Conservation (phyloP, 2,888 invertebrate genomes). For the Polia nebulosa region DNA sequence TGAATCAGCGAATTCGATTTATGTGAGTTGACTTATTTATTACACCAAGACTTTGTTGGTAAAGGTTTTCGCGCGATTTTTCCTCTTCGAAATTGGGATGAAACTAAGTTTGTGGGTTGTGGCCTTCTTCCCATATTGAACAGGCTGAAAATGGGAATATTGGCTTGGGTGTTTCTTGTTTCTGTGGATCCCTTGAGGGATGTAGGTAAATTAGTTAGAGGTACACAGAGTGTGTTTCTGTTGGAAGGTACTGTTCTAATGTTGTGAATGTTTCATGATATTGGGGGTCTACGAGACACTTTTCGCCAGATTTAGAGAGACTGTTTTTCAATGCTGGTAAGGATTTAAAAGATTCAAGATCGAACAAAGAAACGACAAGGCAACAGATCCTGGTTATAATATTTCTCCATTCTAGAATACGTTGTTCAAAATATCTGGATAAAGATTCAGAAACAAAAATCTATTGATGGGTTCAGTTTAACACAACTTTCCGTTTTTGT, state of each 20-base stretch:
- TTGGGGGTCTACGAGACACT: not conserved
- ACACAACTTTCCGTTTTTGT: no score
- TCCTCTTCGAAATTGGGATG: slow-evolving; percentile 44
- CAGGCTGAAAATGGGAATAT: slow-evolving; percentile 31
- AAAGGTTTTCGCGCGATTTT: slow-evolving; percentile 41
- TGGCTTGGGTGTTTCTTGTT: slow-evolving; percentile 31
- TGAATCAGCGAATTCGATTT: slow-evolving; percentile 82
- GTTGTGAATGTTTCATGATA: not conserved
- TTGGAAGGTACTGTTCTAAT: not conserved
- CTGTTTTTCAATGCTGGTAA: not conserved
- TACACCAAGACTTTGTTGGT: slow-evolving; percentile 46
- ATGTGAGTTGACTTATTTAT: slow-evolving; percentile 76
- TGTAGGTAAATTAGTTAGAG: slow-evolving; percentile 30
- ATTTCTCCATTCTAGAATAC: no score
- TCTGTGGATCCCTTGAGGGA: slow-evolving; percentile 9
- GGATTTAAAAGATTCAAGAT: not conserved
- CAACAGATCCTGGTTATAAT: not conserved
- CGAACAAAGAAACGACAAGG: no score
- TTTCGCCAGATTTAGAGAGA: not conserved
- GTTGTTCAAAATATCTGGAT: no score
- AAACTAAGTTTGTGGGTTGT: slow-evolving; percentile 50
- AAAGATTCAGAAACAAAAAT: no score
- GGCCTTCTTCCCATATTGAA: slow-evolving; percentile 46
- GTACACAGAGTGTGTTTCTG: not conserved
- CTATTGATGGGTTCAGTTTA: no score